Evolutionary conservation across 92 coral and sea anemone species (phyloP).

Genomic region (Palythoa caribaeorum): DNA sequence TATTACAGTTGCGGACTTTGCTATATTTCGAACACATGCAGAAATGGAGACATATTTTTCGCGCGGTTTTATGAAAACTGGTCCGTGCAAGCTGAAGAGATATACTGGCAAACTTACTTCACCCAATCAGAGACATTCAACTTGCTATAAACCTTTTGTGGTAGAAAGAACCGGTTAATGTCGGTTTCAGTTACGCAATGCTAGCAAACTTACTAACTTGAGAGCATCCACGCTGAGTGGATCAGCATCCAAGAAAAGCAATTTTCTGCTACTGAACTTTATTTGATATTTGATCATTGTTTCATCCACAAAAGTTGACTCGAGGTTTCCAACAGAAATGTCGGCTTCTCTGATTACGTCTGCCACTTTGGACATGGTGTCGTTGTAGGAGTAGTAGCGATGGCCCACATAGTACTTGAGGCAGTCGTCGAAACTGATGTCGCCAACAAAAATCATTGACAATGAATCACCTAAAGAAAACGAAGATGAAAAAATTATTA

Average conservation of each 20-base stretch:
- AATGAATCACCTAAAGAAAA: not conserved
- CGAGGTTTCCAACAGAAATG: constrained; percentile 82
- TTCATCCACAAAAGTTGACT: constrained; percentile 74
- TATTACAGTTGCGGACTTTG: too few relatives aligned
- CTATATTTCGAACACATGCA: too few relatives aligned
- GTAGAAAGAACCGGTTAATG: not conserved
- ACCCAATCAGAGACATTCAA: too few relatives aligned
- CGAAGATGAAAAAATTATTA: too few relatives aligned
- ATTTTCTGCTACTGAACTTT: constrained; percentile 18
- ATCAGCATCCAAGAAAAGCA: constrained; percentile 38
- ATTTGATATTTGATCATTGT: constrained; percentile 43
- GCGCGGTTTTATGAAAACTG: too few relatives aligned
- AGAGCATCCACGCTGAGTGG: constrained; percentile 60
- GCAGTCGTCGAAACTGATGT: constrained; percentile 70
- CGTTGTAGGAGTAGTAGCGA: constrained; percentile 68
- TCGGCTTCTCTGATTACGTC: constrained; percentile 74
- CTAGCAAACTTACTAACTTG: constrained; percentile 37
- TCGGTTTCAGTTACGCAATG: not conserved
- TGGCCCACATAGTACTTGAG: constrained; percentile 61
- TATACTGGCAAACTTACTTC: too few relatives aligned
- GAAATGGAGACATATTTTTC: too few relatives aligned
- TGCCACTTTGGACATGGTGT: constrained; percentile 71
- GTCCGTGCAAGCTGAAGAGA: too few relatives aligned
- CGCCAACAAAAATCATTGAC: constrained; percentile 83
- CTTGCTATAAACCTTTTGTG: too few relatives aligned